Evolutionary conservation across 2,113 vertebrate genomes (phyloP), one percentile per base, ranked within the genome.

Genomic region (Lepus timidus): DNA sequence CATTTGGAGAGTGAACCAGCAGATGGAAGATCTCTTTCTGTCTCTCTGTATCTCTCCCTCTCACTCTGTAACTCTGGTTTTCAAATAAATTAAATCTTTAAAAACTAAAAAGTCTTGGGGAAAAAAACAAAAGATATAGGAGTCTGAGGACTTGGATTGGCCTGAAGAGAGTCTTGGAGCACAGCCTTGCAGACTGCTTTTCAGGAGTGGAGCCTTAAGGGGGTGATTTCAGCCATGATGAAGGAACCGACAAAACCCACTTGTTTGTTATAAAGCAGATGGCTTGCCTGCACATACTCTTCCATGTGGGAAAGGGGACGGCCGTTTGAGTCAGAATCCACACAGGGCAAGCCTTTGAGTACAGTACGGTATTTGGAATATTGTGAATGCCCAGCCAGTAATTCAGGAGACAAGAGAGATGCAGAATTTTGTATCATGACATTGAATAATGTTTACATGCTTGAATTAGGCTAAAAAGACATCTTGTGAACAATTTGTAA

Each of bases 401-500:
- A 73, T 70, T 85, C 27, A 71, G 82, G 65, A 62, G 78, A 62
- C 29, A 94, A 83, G 65, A 61, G 82, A 95, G 85, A 70, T 75
- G 36, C 70, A 7, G 79, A 80, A 22, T 29, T 62, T 93, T 85
- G 95, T 71, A 84, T 84, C 22, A 67, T 82, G 78, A 55, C 44
- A 71, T 92, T 88, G 78, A 88, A 64, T 96, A 91, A 94, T 58
- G 65, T 62, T 61, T 84, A 79, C n/a, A 58, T 36, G 33, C 62
- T 83, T 80, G 85, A 88, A 90, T 79, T 84, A 85, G 58, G 73
- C 51, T 78, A 33, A 67, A 92, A 49, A 90, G 79, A 70, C 44
- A 90, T 83, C 94, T 92, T 88, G 33, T 85, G 61, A 85, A 33
- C 67, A 93, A 17, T 90, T 49, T 36, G 11, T 49, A 70, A 1